phyloP scores from a whole-genome alignment of 2,888 invertebrate genomes.

The Iselma pallidipennis region DNA sequence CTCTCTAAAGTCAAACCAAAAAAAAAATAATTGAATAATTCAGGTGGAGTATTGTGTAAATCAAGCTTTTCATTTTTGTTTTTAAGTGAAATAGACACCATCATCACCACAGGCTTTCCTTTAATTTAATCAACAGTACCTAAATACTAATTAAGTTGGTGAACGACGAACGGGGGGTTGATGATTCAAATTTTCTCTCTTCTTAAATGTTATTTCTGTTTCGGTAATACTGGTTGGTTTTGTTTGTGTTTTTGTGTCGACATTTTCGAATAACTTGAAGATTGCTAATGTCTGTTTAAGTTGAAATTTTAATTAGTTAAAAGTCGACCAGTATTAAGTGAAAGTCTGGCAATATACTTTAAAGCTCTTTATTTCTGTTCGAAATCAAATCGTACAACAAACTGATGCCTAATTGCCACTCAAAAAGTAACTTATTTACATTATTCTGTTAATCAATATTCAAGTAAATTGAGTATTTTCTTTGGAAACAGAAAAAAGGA shows the following conservation, averaged over 20 bases:
- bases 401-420: not conserved
- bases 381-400: not conserved
- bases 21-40: not conserved
- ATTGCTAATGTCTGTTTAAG: conserved; percentile 30
- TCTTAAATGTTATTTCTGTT: conserved; percentile 21
- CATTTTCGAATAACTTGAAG: conserved; percentile 20
- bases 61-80: not conserved
- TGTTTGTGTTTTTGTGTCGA: conserved; percentile 4
- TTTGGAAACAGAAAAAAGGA: no score
- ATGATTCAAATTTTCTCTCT: conserved; percentile 9
- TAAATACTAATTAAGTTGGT: conserved; percentile 35
- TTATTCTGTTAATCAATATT: not conserved
- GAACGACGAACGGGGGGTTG: not conserved
- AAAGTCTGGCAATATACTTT: not conserved
- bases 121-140: conserved; percentile 34
- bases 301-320: conserved; percentile 37
- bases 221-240: conserved; percentile 27
- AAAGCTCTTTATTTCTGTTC: not conserved
- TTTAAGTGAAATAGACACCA: not conserved
- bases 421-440: not conserved
- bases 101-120: conserved; percentile 2
- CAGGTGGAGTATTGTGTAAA: not conserved
- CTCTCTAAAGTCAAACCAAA: not conserved
- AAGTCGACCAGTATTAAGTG: conserved; percentile 4
- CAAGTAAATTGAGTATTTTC: not conserved